Base-by-base conservation (phyloP, 2,113 vertebrate genomes). In the Daboia siamensis region DNA sequence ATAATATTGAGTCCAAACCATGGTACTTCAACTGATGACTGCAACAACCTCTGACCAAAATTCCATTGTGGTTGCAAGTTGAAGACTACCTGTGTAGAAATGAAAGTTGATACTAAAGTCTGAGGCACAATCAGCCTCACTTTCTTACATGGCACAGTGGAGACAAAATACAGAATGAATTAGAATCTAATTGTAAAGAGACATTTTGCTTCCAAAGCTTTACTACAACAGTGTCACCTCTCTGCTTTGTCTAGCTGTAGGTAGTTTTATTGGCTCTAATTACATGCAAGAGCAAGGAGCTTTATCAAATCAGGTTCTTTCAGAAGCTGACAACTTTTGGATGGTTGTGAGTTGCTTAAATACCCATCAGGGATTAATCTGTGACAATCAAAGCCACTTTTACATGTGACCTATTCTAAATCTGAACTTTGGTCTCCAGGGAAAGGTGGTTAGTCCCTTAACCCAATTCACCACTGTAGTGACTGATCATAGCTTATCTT, bases 311-410 rank as follows among this genome's bases (percentile, higher is more conserved):
- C 1, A 8, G 56, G 80, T 91, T 91, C 93, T 93, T 90, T 90
- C 57, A 46, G 29, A n/a, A 92, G 21, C 59, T 56, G 0, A 10
- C 1, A 1, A 93, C 44, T 48, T 88, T 56, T 24, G 2, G 0
- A 51, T n/a, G 57, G 21, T 26, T 46, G 86, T 0, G 1, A 26
- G 20, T 39, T 9, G 7, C 6, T 2, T 3, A 17, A 89, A 54
- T 33, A 13, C 0, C 0, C 11, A 3, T 3, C 0, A 59, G 89
- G 39, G 10, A 29, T n/a, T 86, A 0, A 1, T 26, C 0, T 89
- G 0, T 39, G 39, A 24, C n/a, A 0, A 0, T 59, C 0, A 0
- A 88, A 24, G 55, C 57, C 74, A 39, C 20, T 93, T 88, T 93
- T 24, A 6, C 4, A 8, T 39, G 56, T 6, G 3, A 87, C 90